Conservation (phyloP, 2,113 vertebrate species). For the Rattus norvegicus region DNA sequence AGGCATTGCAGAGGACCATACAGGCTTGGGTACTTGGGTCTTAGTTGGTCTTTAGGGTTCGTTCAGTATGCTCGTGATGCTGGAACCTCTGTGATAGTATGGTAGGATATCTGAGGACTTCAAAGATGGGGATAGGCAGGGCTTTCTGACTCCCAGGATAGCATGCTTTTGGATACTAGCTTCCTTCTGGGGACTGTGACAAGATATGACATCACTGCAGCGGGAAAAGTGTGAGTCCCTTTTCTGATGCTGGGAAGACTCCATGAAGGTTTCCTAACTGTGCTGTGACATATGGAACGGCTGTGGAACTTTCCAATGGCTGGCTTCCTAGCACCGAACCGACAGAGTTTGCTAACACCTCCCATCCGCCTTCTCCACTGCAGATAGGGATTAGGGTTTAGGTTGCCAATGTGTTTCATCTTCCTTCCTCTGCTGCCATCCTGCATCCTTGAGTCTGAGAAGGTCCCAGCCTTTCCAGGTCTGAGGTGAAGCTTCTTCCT, state of each 20-base stretch:
- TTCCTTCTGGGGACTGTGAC: not conserved
- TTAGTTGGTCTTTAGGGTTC: not conserved
- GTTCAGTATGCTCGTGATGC: not conserved
- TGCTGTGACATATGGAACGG: not conserved
- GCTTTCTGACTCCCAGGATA: not conserved
- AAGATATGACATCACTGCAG: not conserved
- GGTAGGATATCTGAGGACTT: not conserved
- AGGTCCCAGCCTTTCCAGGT: not conserved
- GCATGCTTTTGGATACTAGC: not conserved
- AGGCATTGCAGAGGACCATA: not conserved
- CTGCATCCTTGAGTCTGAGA: not conserved
- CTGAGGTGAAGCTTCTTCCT: not conserved
- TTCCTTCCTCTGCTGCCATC: not conserved
- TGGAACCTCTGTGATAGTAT: not conserved
- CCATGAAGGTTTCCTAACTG: not conserved
- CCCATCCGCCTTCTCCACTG: too few relatives aligned
- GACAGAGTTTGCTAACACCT: not conserved
- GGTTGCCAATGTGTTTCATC: too few relatives aligned
- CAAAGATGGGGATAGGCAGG: not conserved
- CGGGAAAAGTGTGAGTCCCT: not conserved
- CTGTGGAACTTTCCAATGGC: not conserved
- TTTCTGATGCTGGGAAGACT: too few relatives aligned
- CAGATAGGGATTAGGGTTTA: not conserved
- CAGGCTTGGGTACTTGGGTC: not conserved
- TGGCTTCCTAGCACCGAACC: too few relatives aligned